Percentiles rank a stretch among this genome's conserved stretches.
These are phyloP conservation scores for Dioctria linearis DNA, from an alignment of 2,888 invertebrate species.

Conservation along the genomic window DNA sequence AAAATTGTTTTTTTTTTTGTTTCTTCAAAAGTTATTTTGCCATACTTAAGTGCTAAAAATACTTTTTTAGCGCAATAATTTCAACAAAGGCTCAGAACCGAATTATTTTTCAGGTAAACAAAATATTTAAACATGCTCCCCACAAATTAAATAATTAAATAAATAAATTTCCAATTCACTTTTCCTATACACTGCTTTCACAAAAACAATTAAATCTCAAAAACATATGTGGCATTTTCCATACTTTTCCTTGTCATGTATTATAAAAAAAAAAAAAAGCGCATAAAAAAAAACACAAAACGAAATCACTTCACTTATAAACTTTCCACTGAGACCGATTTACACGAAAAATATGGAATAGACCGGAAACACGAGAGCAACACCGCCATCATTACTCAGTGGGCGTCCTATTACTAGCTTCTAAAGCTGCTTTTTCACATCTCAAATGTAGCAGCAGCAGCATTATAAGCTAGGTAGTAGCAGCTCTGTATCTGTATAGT, in stretches of 20 bases:
- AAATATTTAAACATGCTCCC: no score
- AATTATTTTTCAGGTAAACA: no score
- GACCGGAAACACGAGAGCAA: conserved; percentile 35
- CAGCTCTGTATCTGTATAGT: no score
- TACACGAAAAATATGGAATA: conserved; percentile 6
- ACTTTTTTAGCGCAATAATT: no score
- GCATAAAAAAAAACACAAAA: no score
- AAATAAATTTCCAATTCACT: neutral
- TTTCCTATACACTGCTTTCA: neutral
- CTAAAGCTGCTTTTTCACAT: conserved; percentile 23
- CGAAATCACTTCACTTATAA: neutral
- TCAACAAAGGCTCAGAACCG: no score
- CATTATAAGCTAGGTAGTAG: neutral
- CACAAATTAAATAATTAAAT: neutral
- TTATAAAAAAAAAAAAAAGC: no score
- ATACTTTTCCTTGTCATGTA: neutral
- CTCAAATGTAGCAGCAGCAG: neutral
- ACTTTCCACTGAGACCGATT: conserved; percentile 32
- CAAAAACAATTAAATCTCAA: neutral
- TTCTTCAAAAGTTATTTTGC: no score
- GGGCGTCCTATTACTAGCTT: conserved; percentile 42
- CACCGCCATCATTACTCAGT: conserved; percentile 36
- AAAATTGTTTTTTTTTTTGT: no score
- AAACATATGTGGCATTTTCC: conserved; percentile 23
- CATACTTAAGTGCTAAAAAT: no score